phyloP scores from a whole-genome alignment of 2,113 vertebrate genomes.

The Noctilio leporinus region DNA sequence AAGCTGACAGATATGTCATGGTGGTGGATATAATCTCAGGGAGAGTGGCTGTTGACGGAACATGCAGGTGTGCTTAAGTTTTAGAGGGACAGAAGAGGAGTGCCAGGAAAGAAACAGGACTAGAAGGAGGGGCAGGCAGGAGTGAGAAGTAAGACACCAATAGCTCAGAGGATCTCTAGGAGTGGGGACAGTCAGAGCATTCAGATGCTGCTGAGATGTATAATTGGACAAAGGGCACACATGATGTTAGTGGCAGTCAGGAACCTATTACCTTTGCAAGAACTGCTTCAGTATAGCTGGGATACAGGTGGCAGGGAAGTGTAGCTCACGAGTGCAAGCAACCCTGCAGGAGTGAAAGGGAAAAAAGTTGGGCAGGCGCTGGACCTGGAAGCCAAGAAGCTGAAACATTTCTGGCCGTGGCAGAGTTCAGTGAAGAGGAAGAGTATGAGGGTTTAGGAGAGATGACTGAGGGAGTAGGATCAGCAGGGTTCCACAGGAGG shows the following conservation, averaged over 20 bases:
- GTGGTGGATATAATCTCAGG: not conserved
- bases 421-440: not conserved
- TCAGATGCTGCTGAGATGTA: fast-evolving
- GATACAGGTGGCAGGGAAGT: not conserved
- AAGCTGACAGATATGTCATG: not conserved
- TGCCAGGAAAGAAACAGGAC: not conserved
- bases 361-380: not conserved
- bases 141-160: not conserved
- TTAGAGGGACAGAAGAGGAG: not conserved
- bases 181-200: too few relatives aligned
- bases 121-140: not conserved
- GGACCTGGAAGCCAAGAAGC: not conserved
- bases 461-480: not conserved
- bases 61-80: not conserved
- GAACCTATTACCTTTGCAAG: not conserved
- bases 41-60: not conserved
- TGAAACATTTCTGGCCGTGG: not conserved
- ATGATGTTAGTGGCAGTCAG: fast-evolving
- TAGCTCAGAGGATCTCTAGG: not conserved
- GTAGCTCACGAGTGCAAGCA: not conserved
- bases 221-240: not conserved
- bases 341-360: not conserved
- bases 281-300: not conserved
- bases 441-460: not conserved
- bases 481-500: not conserved